A percentile compares a stretch with the other conserved stretches of the same genome.
Conservation (phyloP, 2,888 invertebrate genomes). For the Hydriomena furcata region DNA sequence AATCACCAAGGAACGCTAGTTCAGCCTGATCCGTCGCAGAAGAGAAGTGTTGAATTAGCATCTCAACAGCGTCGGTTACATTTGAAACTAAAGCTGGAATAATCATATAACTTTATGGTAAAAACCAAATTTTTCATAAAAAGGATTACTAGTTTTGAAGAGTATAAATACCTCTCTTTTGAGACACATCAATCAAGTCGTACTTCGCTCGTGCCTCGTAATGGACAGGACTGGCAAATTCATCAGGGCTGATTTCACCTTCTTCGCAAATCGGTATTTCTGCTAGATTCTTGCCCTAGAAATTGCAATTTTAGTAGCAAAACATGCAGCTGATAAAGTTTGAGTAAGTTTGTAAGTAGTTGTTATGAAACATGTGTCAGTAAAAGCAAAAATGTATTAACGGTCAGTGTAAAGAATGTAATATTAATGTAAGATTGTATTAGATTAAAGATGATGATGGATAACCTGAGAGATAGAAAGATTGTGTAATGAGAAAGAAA, state of each 20-base stretch:
- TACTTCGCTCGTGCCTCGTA: slow-evolving; percentile 70
- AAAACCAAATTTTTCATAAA: not conserved
- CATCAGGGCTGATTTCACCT: slow-evolving; percentile 84
- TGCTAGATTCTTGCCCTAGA: slow-evolving; percentile 82
- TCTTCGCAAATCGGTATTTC: slow-evolving; percentile 87
- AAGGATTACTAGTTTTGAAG: not conserved
- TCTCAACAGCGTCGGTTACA: slow-evolving; percentile 89
- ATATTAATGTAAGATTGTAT: too few relatives aligned
- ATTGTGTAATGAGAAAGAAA: slow-evolving; percentile 34
- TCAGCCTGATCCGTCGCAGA: slow-evolving; percentile 86
- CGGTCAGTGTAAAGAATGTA: slow-evolving; percentile 7
- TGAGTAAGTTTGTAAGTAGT: slow-evolving; percentile 17
- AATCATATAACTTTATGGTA: not conserved
- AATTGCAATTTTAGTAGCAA: slow-evolving; percentile 36
- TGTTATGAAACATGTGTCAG: not conserved
- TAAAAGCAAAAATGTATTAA: not conserved
- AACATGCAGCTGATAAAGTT: slow-evolving; percentile 32
- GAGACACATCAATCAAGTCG: slow-evolving; percentile 81
- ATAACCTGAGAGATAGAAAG: too few relatives aligned
- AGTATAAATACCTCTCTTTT: slow-evolving; percentile 79
- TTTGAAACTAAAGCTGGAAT: slow-evolving; percentile 87
- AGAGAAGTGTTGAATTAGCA: slow-evolving; percentile 88
- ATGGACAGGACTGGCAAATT: slow-evolving; percentile 80
- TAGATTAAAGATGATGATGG: too few relatives aligned
- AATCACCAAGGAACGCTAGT: slow-evolving; percentile 83